Percentiles rank a stretch among this genome's conserved stretches.
Conservation (phyloP, 2,113 vertebrate species). For the Synodontis membranacea region DNA sequence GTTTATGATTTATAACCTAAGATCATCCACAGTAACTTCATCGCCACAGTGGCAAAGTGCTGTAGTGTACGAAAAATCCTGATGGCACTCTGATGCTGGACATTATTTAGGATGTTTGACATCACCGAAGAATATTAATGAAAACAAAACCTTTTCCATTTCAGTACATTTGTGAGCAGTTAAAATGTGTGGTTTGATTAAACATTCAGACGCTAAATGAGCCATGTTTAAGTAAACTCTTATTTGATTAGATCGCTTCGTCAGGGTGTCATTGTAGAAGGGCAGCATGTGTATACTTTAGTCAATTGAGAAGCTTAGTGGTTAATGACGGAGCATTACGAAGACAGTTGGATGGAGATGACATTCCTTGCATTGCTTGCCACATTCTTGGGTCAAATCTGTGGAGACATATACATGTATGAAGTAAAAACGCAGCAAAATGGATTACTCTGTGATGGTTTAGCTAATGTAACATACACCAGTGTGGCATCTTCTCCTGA, state of each 20-base stretch:
- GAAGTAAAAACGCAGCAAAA: slow-evolving; percentile 33
- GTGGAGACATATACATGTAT: slow-evolving; percentile 51
- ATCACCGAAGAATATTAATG: background rate
- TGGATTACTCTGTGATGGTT: slow-evolving; percentile 56
- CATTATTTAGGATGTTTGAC: slow-evolving; percentile 26
- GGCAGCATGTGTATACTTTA: slow-evolving; percentile 23
- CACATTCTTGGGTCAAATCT: slow-evolving; percentile 61
- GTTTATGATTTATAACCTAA: slow-evolving; percentile 2
- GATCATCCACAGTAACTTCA: slow-evolving; percentile 34
- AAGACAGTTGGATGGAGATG: slow-evolving; percentile 54
- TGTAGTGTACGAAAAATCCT: slow-evolving; percentile 29
- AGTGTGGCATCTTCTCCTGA: slow-evolving; percentile 44
- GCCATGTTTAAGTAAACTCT: slow-evolving; percentile 12
- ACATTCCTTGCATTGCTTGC: slow-evolving; percentile 55
- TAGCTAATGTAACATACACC: slow-evolving; percentile 40
- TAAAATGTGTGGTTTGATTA: background rate
- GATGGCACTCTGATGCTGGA: slow-evolving; percentile 11
- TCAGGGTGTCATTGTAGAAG: slow-evolving; percentile 20
- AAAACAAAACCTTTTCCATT: background rate
- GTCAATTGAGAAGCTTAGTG: slow-evolving; percentile 39
- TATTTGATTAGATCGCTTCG: slow-evolving; percentile 22
- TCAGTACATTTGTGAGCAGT: background rate
- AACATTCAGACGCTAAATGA: slow-evolving; percentile 20
- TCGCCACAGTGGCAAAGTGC: slow-evolving; percentile 43
- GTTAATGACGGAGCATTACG: slow-evolving; percentile 37